phyloP scores from a whole-genome alignment of 2,888 invertebrate species.

The Megalurothrips usitatus region DNA sequence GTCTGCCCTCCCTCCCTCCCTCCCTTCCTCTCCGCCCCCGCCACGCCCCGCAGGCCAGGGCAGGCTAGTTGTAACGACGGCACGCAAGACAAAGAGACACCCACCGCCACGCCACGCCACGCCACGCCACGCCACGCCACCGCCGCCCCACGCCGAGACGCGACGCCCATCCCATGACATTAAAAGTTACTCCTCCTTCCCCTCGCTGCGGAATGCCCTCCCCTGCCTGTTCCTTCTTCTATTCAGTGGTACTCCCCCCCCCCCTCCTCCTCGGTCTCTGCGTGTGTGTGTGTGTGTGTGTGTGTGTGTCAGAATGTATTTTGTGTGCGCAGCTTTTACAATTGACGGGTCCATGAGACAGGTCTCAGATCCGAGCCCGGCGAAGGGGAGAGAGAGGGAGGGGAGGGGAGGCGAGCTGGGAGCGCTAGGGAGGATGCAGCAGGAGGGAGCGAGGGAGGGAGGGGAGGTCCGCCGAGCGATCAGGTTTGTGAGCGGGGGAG shows the following conservation, averaged over 20 bases:
- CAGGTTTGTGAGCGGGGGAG: constrained; percentile 37
- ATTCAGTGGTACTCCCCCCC: no score
- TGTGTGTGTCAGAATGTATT: constrained; percentile 32
- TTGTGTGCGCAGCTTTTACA: constrained; percentile 34
- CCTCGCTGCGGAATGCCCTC: background rate
- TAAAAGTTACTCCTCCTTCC: constrained; percentile 15
- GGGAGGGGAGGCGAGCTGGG: constrained; percentile 49
- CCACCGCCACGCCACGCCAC: background rate
- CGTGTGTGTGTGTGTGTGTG: background rate
- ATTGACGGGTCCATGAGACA: constrained; percentile 29
- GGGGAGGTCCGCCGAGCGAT: constrained; percentile 34
- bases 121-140: background rate
- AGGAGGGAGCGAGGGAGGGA: constrained; percentile 56
- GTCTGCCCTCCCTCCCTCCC: background rate
- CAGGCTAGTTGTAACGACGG: background rate
- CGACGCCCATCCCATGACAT: background rate
- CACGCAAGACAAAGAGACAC: constrained; percentile 9
- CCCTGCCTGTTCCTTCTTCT: no score
- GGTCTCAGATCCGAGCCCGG: constrained; percentile 25
- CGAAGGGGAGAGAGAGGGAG: constrained; percentile 27
- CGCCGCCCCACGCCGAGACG: background rate
- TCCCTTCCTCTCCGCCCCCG: background rate
- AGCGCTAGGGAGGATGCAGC: constrained; percentile 64
- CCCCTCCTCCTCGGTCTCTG: background rate
- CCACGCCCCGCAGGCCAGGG: background rate